Evolutionary conservation across 2,888 invertebrate species (phyloP).

Genomic region (Stictocephala bisonia): DNA sequence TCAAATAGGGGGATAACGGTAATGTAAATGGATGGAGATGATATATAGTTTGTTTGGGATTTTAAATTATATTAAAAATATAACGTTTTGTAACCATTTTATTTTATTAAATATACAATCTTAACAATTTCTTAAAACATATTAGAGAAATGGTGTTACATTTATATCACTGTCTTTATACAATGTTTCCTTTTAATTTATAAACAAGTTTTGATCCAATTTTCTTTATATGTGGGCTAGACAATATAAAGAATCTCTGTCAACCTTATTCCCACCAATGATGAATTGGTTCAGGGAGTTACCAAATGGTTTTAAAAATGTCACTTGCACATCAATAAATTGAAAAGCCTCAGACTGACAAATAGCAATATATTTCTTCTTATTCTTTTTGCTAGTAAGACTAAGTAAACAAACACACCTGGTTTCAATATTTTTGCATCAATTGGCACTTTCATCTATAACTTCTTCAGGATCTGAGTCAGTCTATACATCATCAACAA

Average conservation of each 20-base stretch:
- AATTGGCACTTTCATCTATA: neutral
- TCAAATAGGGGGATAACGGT: too few relatives aligned
- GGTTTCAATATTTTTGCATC: neutral
- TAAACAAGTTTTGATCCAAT: too few relatives aligned
- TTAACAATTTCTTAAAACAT: too few relatives aligned
- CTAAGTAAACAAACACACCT: neutral
- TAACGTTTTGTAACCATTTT: too few relatives aligned
- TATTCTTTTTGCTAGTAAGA: neutral
- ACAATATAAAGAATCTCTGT: neutral
- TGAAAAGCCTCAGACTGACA: neutral
- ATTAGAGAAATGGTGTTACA: too few relatives aligned
- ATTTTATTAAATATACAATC: too few relatives aligned
- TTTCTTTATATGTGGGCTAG: neutral
- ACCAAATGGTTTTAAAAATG: conserved; percentile 4
- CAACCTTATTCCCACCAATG: conserved; percentile 1
- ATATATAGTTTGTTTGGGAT: too few relatives aligned
- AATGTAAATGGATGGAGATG: too few relatives aligned
- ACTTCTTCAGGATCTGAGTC: neutral
- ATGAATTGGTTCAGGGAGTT: neutral
- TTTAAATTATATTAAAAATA: too few relatives aligned
- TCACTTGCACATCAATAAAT: neutral
- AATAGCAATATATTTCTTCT: conserved; percentile 5
- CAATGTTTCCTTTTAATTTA: too few relatives aligned
- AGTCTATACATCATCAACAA: conserved; percentile 2
- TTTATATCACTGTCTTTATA: too few relatives aligned